phyloP scores from a whole-genome alignment of 1,140 invertebrate species.

The Aphidius gifuensis region DNA sequence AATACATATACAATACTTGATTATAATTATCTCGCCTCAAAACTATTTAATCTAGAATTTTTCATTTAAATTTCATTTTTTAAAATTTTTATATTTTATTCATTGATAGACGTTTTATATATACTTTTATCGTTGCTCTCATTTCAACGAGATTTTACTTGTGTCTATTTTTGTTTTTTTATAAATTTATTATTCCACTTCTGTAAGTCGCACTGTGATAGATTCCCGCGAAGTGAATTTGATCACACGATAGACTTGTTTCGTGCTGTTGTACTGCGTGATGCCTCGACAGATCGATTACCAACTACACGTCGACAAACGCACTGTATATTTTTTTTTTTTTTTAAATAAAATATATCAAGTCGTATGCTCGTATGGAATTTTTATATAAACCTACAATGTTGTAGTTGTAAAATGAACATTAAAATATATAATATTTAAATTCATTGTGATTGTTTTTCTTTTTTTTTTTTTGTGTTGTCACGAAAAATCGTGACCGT shows the following conservation, averaged over 20 bases:
- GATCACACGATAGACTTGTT: conserved; percentile 22
- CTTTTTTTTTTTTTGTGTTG: no score
- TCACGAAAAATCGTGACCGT: no score
- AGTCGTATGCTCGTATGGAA: no score
- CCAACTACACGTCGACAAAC: conserved; percentile 2
- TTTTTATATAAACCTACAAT: no score
- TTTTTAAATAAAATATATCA: no score
- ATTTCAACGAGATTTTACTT: conserved; percentile 6
- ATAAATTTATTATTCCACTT: no score
- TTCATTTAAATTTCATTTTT: not conserved
- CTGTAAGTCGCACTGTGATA: no score
- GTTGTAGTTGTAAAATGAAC: no score
- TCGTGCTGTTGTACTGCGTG: conserved; percentile 25
- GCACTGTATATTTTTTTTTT: not conserved
- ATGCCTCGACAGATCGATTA: conserved; percentile 26
- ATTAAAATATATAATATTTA: no score
- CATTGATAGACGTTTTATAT: conserved; percentile 11
- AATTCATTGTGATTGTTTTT: not conserved
- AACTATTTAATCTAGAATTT: conserved; percentile 18
- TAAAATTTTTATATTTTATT: conserved; percentile 4
- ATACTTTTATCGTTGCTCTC: not conserved
- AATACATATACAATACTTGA: no score
- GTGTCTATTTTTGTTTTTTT: no score
- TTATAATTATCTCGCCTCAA: not conserved
- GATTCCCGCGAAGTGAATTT: not conserved